Conservation (phyloP, 2,797 vertebrate species). For the Centroberyx gerrardi region DNA sequence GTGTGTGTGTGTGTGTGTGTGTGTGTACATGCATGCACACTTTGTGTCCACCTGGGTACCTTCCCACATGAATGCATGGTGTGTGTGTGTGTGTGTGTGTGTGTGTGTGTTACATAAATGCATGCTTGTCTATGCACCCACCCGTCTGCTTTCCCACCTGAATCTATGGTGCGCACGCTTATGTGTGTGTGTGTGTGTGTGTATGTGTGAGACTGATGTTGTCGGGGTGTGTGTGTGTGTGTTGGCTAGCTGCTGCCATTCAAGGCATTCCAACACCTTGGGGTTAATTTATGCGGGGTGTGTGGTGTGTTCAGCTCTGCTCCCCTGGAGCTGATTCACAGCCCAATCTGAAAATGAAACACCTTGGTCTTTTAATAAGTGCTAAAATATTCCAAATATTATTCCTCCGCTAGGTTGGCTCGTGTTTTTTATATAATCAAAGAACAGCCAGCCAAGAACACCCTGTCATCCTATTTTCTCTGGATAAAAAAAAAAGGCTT, state of each 20-base stretch:
- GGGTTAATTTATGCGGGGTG: constrained; percentile 47
- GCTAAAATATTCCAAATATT: constrained; percentile 79
- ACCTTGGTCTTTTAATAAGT: constrained; percentile 77
- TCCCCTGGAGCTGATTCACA: constrained; percentile 42
- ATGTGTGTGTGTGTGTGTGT: background rate
- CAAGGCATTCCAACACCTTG: constrained; percentile 43
- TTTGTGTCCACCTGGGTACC: background rate
- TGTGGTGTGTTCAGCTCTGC: constrained; percentile 25
- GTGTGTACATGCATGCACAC: background rate
- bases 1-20: background rate
- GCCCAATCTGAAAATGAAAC: constrained; percentile 82
- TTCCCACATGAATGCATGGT: background rate
- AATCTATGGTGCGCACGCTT: no score
- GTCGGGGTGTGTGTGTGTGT: background rate
- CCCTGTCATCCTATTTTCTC: constrained; percentile 12
- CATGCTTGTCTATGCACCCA: no score
- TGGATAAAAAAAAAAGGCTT: constrained; percentile 11
- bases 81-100: background rate
- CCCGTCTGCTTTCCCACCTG: no score
- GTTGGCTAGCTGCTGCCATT: background rate
- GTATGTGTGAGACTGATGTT: background rate
- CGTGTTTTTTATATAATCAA: constrained; percentile 16
- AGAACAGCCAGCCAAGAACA: background rate
- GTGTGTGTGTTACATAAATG: background rate
- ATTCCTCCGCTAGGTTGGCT: constrained; percentile 36